These are phyloP conservation scores for Anoplolepis gracilipes DNA, from an alignment of 1,140 invertebrate genomes.

Conservation along the genomic window DNA sequence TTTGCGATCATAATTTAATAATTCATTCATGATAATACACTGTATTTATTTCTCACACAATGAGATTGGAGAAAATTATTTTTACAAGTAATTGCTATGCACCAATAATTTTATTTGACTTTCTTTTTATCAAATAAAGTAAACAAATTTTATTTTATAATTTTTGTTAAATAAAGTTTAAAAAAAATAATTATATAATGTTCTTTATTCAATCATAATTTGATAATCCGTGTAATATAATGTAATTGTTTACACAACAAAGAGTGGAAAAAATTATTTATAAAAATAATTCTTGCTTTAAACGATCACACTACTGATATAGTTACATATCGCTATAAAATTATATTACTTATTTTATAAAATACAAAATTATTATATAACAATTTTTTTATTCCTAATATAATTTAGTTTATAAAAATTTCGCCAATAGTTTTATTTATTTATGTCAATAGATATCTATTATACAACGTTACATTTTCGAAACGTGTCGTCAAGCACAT, in stretches of 20 bases:
- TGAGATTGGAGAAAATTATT: background rate
- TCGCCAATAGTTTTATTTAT: background rate
- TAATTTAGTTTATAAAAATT: background rate
- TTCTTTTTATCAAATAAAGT: no score
- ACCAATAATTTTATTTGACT: background rate
- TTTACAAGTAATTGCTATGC: background rate
- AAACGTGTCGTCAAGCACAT: background rate
- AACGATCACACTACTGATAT: no score
- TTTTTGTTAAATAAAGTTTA: no score
- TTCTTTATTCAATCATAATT: background rate
- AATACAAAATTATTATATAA: no score
- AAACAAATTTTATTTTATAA: background rate
- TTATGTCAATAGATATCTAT: background rate
- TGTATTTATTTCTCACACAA: background rate
- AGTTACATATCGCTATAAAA: no score
- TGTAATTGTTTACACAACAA: background rate
- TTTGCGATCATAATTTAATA: background rate
- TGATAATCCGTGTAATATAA: background rate
- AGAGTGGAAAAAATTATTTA: background rate
- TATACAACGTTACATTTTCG: background rate
- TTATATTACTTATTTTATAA: no score
- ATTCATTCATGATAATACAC: background rate
- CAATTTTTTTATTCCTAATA: background rate
- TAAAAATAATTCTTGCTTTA: background rate
- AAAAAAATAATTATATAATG: no score